Evolutionary conservation across 2,888 invertebrate genomes (phyloP), one percentile per base, ranked within the genome.

Genomic region (Agrotis ipsilon): DNA sequence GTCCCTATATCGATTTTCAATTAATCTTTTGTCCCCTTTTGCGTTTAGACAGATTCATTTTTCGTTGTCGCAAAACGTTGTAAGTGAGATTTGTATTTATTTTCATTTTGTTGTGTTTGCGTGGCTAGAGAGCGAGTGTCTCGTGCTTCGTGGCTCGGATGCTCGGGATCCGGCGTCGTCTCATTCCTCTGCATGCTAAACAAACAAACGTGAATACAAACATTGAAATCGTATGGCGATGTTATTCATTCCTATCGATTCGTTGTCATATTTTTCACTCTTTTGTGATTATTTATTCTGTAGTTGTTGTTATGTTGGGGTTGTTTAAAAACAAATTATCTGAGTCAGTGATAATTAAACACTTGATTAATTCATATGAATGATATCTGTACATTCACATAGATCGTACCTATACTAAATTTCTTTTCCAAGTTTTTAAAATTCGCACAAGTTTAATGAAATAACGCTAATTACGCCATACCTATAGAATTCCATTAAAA

Each of bases 1-100:
- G 90, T 90, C 91, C 90, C 88, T 84, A 87, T 92, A 94, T 94
- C 89, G 94, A 94, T 95, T 95, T 94, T 94, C 93, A 95, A 94
- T 95, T 95, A 94, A 94, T 94, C 94, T 94, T 94, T 93, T 93
- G 93, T 93, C 91, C 93, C 92, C 91, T 90, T 92, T 92, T 90
- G 86, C 89, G 91, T 91, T 92, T 89, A 88, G 92, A 91, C 90
- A 90, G 90, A 91, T 90, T 92, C 91, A 92, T 92, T 91, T 92
- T 91, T 91, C 87, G 87, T 85, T 86, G 85, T 85, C 88, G 88
- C 88, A 86, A 86, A 88, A 88, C 85, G 87, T 80, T 87, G 88
- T 88, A 86, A 87, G 87, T 88, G 85, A 83, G 81, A 82, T 87
- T 88, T 88, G 86, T 91, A 90, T 90, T 91, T 91, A 88, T 90